Evolutionary conservation across 2,113 vertebrate genomes (phyloP).

Genomic region (Oncorhynchus clarkii): DNA sequence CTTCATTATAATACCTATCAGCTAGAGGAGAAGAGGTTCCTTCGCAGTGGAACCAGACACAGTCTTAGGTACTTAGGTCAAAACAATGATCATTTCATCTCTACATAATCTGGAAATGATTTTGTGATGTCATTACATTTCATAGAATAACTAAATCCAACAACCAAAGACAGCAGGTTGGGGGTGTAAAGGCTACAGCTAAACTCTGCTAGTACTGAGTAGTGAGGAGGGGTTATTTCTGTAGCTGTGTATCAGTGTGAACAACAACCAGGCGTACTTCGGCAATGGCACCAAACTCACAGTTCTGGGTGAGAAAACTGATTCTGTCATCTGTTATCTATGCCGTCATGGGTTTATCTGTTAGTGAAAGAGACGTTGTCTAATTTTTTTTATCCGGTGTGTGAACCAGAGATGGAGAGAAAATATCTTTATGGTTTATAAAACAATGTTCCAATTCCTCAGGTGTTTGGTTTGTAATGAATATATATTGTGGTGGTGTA

Average conservation of each 20-base stretch:
- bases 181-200: background rate
- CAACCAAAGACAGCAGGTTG: background rate
- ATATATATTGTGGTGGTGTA: background rate
- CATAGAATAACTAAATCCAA: background rate
- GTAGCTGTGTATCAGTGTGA: conserved; percentile 68
- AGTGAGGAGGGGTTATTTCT: conserved; percentile 60
- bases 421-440: background rate
- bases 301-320: conserved; percentile 58
- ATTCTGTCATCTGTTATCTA: background rate
- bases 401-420: background rate
- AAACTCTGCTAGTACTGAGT: background rate
- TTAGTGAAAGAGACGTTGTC: background rate
- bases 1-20: too few species aligned
- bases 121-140: too few species aligned
- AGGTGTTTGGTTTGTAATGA: background rate
- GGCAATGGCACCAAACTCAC: conserved; percentile 79
- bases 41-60: too few species aligned
- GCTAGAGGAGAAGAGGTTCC: too few species aligned
- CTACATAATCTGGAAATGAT: too few species aligned
- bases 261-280: conserved; percentile 63
- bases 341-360: background rate
- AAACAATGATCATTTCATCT: too few species aligned
- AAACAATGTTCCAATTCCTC: background rate
- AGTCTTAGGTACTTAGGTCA: too few species aligned
- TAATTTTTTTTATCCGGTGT: background rate